phyloP scores from a whole-genome alignment of 2,113 vertebrate genomes.

The Origma solitaria region DNA sequence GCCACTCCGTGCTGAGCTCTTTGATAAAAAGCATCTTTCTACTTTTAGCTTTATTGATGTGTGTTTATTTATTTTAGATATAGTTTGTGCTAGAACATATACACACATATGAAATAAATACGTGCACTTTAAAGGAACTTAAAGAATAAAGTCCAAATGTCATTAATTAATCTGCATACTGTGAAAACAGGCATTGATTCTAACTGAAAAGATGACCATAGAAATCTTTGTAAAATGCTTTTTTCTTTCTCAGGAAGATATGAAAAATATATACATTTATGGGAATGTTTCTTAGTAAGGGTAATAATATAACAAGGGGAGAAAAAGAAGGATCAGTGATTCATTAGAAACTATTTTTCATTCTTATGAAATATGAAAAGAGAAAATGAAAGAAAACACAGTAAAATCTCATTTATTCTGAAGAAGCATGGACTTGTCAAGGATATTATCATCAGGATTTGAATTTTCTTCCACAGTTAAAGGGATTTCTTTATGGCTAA shows the following conservation, averaged over 20 bases:
- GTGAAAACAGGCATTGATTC: not conserved
- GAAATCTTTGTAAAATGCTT: not conserved
- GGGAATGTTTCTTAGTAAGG: not conserved
- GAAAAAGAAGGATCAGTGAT: not conserved
- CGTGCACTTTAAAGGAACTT: not conserved
- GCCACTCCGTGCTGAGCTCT: not conserved
- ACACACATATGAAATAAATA: not conserved
- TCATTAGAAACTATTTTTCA: slow-evolving; percentile 23
- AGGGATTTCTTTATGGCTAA: not conserved
- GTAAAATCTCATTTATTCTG: slow-evolving; percentile 29
- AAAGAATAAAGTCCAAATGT: not conserved
- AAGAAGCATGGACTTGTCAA: slow-evolving; percentile 9
- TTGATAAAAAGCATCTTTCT: not conserved
- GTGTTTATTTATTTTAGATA: not conserved
- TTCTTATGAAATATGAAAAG: not conserved
- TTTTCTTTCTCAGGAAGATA: not conserved
- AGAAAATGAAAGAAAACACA: slow-evolving; percentile 42
- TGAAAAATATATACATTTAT: not conserved
- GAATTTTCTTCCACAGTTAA: slow-evolving; percentile 40
- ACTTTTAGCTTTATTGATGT: not conserved
- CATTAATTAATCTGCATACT: not conserved
- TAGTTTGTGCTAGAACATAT: not conserved
- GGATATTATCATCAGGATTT: slow-evolving; percentile 39
- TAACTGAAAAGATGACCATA: not conserved
- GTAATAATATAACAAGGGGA: not conserved